These are phyloP conservation scores for Carposina sasakii DNA, from an alignment of 1,140 invertebrate species.

Conservation along the genomic window DNA sequence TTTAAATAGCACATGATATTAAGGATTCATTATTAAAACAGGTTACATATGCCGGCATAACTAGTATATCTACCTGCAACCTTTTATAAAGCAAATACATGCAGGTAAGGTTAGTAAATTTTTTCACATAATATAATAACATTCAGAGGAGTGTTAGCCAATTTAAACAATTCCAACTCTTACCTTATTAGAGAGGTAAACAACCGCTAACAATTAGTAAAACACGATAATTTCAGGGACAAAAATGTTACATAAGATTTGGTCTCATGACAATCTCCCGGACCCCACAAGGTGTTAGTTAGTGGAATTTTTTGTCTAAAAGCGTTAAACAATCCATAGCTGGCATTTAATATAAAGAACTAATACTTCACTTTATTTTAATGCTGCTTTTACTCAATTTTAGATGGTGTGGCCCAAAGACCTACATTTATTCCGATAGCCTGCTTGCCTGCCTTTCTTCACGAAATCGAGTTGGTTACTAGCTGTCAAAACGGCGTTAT, in stretches of 20 bases:
- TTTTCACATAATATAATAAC: not conserved
- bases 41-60: no score
- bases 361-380: constrained; percentile 60
- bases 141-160: constrained; percentile 5
- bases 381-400: constrained; percentile 42
- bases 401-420: constrained; percentile 44
- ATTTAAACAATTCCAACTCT: constrained; percentile 39
- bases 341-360: constrained; percentile 34
- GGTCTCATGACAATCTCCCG: constrained; percentile 54
- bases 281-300: constrained; percentile 32
- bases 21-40: no score
- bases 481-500: constrained; percentile 36
- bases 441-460: constrained; percentile 28
- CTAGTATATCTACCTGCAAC: no score
- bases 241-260: constrained; percentile 66
- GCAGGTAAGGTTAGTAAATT: constrained; percentile 9
- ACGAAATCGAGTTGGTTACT: constrained; percentile 46
- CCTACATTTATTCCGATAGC: constrained; percentile 61
- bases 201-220: constrained; percentile 44
- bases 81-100: no score
- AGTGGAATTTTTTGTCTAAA: constrained; percentile 37
- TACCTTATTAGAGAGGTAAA: constrained; percentile 56
- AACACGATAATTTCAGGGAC: constrained; percentile 46
- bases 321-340: constrained; percentile 52
- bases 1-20: no score